Evolutionary conservation across 2,888 invertebrate genomes (phyloP).

Genomic region (Leptinotarsa peninsularis): DNA sequence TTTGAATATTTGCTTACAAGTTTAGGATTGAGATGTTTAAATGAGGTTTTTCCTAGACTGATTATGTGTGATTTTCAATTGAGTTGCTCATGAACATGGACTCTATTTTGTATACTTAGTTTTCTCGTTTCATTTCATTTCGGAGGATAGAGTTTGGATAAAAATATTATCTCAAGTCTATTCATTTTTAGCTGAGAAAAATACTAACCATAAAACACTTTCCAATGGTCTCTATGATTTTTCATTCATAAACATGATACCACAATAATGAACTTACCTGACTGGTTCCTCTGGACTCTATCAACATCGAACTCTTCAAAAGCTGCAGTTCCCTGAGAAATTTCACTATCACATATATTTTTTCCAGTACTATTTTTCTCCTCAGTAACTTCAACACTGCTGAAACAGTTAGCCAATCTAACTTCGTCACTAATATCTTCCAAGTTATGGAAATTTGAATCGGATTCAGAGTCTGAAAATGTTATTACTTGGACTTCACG

Average conservation of each 20-base stretch:
- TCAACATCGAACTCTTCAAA: slow-evolving; percentile 68
- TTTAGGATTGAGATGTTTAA: too few relatives aligned
- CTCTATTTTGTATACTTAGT: too few relatives aligned
- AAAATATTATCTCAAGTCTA: too few relatives aligned
- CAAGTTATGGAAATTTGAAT: slow-evolving; percentile 38
- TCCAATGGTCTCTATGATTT: background rate
- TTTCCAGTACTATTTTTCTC: background rate
- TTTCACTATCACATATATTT: background rate
- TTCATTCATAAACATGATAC: background rate
- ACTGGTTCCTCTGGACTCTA: slow-evolving; percentile 73
- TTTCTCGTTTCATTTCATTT: too few relatives aligned
- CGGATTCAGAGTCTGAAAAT: slow-evolving; percentile 39
- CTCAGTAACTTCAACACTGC: background rate
- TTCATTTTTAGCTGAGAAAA: too few relatives aligned
- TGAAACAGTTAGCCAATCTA: slow-evolving; percentile 44
- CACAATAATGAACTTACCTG: slow-evolving; percentile 67
- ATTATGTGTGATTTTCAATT: too few relatives aligned
- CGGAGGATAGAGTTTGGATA: too few relatives aligned
- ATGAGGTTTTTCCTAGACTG: too few relatives aligned
- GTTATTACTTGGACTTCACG: slow-evolving; percentile 23
- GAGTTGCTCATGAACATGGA: too few relatives aligned
- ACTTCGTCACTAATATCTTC: slow-evolving; percentile 43
- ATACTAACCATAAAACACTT: too few relatives aligned
- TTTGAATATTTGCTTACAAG: too few relatives aligned
- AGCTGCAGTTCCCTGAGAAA: background rate